Base-by-base conservation (phyloP, 2,888 invertebrate species). In the Troides aeacus region DNA sequence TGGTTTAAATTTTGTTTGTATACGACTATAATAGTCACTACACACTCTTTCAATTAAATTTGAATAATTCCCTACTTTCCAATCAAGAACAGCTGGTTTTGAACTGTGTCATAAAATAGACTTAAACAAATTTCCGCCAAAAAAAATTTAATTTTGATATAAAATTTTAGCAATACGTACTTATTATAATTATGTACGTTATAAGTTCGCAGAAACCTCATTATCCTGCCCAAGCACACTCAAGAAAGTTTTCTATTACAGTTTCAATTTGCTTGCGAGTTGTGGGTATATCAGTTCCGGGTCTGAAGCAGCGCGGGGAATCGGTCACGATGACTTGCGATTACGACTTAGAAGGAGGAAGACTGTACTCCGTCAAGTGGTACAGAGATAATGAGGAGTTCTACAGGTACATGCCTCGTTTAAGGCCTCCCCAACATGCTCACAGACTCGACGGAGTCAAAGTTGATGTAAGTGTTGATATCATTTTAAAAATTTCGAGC, bases 351-450 rank as follows among this genome's bases (percentile, higher is more conserved):
- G 94, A 94, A 71, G 94, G 94, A 0, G 94, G 94, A 18, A 92
- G 93, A 59, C 85, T 95, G 62, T 95, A 95, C 82, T 94, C 95
- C 21, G 94, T 95, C 64, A 95, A 95, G 81, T 95, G 95, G 94
- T 95, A 95, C 84, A 89, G 94, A 64, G 95, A 95, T 72, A 93
- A 93, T 77, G 93, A 94, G 77, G 95, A 95, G 83, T 95, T 95
- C 83, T 95, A 94, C 85, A 90, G 95, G 72, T 95, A 93, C 78
- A 94, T 95, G 84, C 95, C 95, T 4, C 90, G 92, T 62, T 86
- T 95, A 75, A 89, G 93, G 74, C 95, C 95, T 0, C 93, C 94
- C 61, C 94, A 94, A 64, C 94, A 95, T 79, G 93, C 94, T 53
- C 95, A 95, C 79, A 90, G 88, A 60, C 87, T 94, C 68, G 94